A percentile compares a stretch with the other conserved stretches of the same genome.
Evolutionary conservation across 2,113 vertebrate species (phyloP).

Genomic region (Sylvia atricapilla): DNA sequence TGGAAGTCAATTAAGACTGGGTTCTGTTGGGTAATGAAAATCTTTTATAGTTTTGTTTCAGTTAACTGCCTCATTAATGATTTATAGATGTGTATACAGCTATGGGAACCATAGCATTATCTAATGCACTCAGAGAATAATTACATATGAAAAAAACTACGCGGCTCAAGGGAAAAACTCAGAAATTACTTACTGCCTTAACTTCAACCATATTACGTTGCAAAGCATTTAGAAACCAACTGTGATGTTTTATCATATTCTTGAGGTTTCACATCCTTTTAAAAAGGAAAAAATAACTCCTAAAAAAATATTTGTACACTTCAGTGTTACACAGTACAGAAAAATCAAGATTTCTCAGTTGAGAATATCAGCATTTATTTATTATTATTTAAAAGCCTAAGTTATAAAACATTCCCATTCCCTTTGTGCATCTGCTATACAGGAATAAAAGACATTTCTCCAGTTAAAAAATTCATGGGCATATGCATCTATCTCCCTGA

Average conservation of each 20-base stretch:
- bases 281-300: conserved; percentile 1
- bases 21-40: conserved; percentile 76
- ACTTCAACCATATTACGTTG: conserved; percentile 73
- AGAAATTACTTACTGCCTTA: conserved; percentile 73
- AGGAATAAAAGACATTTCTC: not conserved
- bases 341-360: conserved; percentile 26
- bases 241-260: conserved; percentile 53
- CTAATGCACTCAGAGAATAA: conserved; percentile 78
- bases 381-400: conserved; percentile 60
- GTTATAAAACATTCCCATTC: conserved; percentile 51
- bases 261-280: conserved; percentile 22
- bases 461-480: conserved; percentile 27
- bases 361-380: conserved; percentile 40
- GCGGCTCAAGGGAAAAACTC: conserved; percentile 70
- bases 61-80: conserved; percentile 83
- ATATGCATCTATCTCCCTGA: not conserved
- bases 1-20: conserved; percentile 77
- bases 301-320: not conserved
- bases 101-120: conserved; percentile 76
- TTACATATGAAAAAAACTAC: conserved; percentile 77
- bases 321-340: not conserved
- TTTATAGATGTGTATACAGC: conserved; percentile 80
- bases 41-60: conserved; percentile 81
- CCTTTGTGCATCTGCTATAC: conserved; percentile 15
- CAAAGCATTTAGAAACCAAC: conserved; percentile 61